Conservation (phyloP, 1,140 invertebrate species). For the Drosophila burlai region DNA sequence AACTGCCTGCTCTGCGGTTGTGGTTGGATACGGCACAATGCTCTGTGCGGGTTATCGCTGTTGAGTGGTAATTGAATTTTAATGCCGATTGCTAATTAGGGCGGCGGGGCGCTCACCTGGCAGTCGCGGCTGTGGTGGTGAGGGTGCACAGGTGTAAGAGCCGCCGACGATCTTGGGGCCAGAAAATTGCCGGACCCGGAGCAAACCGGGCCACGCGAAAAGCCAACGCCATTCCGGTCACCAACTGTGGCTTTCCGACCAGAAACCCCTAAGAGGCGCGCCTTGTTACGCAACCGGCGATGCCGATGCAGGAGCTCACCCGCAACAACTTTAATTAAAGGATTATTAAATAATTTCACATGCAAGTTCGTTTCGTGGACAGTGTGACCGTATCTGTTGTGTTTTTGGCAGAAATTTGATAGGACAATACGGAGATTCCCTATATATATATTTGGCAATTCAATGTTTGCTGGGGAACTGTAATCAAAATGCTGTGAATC, state of each 20-base stretch:
- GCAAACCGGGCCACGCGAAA: conserved; percentile 47
- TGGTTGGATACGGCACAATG: conserved; percentile 10
- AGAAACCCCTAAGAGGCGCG: conserved; percentile 11
- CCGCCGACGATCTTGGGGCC: conserved; percentile 50
- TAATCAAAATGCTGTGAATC: too few relatives aligned
- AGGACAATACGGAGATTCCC: too few relatives aligned
- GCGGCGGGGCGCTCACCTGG: conserved; percentile 39
- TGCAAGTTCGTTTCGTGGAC: conserved; percentile 4
- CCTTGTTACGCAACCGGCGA: conserved; percentile 71
- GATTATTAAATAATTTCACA: conserved; percentile 28
- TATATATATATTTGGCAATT: too few relatives aligned
- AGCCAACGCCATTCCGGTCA: conserved; percentile 54
- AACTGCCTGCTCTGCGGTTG: conserved; percentile 12
- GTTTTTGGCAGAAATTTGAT: too few relatives aligned
- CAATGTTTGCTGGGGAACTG: too few relatives aligned
- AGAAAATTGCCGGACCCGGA: conserved; percentile 23
- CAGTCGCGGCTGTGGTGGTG: conserved; percentile 5
- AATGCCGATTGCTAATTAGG: conserved; percentile 46
- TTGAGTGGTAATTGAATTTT: conserved; percentile 47
- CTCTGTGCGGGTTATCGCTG: conserved; percentile 30
- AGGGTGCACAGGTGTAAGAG: conserved; percentile 34
- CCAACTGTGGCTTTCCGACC: not conserved
- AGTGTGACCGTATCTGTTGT: too few relatives aligned
- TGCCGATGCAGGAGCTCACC: conserved; percentile 66
- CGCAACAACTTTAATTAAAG: conserved; percentile 28